Conservation (phyloP, 1,140 invertebrate species). For the Drosophila kanapiae region DNA sequence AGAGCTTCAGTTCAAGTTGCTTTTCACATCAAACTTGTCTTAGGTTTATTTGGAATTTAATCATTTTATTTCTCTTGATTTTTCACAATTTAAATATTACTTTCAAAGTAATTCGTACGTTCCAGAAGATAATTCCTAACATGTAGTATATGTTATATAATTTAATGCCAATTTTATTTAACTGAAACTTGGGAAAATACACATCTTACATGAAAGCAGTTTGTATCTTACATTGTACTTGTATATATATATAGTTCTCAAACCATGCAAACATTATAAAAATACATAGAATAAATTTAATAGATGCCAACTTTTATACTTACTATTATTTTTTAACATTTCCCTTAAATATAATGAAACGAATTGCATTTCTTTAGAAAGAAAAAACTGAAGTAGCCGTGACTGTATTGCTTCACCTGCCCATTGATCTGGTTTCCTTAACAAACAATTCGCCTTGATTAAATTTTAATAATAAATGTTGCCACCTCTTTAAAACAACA, state of each 20-base stretch:
- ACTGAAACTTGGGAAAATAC: neutral
- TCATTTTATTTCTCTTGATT: no score
- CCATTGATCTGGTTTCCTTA: constrained; percentile 27
- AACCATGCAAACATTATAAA: neutral
- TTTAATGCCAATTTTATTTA: neutral
- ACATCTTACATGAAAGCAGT: neutral
- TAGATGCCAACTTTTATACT: neutral
- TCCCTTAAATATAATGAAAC: neutral
- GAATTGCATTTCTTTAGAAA: neutral
- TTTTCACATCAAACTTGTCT: neutral
- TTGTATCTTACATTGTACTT: neutral
- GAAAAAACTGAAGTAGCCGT: neutral
- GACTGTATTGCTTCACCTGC: neutral
- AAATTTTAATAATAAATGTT: constrained; percentile 48
- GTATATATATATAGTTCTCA: no score
- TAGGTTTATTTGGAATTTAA: neutral
- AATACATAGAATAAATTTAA: neutral
- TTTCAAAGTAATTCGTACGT: neutral
- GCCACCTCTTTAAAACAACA: constrained; percentile 49
- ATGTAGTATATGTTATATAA: neutral
- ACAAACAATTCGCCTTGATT: constrained; percentile 44
- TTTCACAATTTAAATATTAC: no score
- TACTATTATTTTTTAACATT: neutral
- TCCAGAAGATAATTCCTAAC: neutral
- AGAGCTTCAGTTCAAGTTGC: neutral